Evolutionary conservation across 2,888 invertebrate species (phyloP), one percentile per base, ranked within the genome.

Genomic region (Erebia epiphron): DNA sequence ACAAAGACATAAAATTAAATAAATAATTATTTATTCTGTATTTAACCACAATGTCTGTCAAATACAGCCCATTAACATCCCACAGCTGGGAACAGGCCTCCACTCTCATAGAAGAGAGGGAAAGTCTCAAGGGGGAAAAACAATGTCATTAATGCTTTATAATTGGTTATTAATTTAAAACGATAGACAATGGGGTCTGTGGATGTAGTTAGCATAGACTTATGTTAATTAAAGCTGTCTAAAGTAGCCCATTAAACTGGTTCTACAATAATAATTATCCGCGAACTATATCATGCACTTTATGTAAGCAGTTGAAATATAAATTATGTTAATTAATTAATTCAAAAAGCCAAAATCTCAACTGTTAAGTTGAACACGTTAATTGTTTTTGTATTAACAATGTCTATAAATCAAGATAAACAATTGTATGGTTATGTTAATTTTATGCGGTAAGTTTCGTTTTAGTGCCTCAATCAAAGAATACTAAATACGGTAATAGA

Each of bases 351-450:
- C 43, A 62, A 62, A 62, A 62, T 62, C 62, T 62, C 62, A 49
- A 21, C 46, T 52, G 46, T 62, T 62, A 62, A 62, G 49, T 62
- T 21, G 62, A 62, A 62, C 62, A 49, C 18, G 62, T 62, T 62
- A 62, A 62, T 62, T 62, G 62, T 62, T 62, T 62, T 62, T 62
- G 46, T 62, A 62, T 49, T 62, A 62, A 62, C 43, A 49, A 62
- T 62, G 62, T 21, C 46, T 62, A 62, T 62, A 62, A 62, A 62
- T 62, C 62, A 62, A 62, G 62, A 62, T 62, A 62, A 21, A 62
- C 62, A 49, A 62, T 62, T 62, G 62, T 49, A 49, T 61, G 18
- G 60, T 61, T 49, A 62, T 62, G 62, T 21, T 49, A 62, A 62
- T 62, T 62, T 62, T 62, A 62, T 62, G 14, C 62, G 62, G 46